Conservation (phyloP, 2,888 invertebrate genomes). For the Philhelius pedissequus region DNA sequence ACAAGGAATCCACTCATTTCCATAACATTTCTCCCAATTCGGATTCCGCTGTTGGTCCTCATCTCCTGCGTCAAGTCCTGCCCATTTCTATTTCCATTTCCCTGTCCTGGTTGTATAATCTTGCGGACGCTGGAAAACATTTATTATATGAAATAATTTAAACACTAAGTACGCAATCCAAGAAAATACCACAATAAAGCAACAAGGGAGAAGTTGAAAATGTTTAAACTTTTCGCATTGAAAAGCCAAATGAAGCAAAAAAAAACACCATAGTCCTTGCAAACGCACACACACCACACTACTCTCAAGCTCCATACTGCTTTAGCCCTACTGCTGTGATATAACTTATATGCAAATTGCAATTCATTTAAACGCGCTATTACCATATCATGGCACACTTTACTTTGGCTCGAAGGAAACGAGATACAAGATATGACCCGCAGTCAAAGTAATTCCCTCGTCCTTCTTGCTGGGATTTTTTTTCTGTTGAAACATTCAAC, state of each 20-base stretch:
- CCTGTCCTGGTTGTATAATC: conserved; percentile 15
- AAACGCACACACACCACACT: conserved; percentile 12
- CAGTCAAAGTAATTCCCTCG: conserved; percentile 46
- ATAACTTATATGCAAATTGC: conserved; percentile 37
- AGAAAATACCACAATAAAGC: conserved; percentile 25
- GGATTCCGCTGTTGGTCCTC: neutral
- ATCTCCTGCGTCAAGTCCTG: neutral
- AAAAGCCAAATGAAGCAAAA: neutral
- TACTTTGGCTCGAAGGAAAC: conserved; percentile 25
- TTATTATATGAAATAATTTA: conserved; percentile 49
- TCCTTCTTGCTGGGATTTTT: neutral
- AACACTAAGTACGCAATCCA: conserved; percentile 41
- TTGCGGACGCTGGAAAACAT: conserved; percentile 45
- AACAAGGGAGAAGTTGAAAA: conserved; percentile 16
- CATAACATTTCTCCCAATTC: neutral
- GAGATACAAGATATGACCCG: conserved; percentile 7
- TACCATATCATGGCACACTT: conserved; percentile 55
- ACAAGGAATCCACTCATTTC: conserved; percentile 1
- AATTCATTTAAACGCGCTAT: conserved; percentile 60
- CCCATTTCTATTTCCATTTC: neutral
- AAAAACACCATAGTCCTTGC: neutral
- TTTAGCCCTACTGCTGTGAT: neutral
- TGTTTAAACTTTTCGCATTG: conserved; percentile 12
- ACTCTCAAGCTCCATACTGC: neutral
- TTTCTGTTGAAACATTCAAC: conserved; percentile 5